Base-by-base conservation (phyloP, 2,888 invertebrate genomes). In the Cheilosia vulpina region DNA sequence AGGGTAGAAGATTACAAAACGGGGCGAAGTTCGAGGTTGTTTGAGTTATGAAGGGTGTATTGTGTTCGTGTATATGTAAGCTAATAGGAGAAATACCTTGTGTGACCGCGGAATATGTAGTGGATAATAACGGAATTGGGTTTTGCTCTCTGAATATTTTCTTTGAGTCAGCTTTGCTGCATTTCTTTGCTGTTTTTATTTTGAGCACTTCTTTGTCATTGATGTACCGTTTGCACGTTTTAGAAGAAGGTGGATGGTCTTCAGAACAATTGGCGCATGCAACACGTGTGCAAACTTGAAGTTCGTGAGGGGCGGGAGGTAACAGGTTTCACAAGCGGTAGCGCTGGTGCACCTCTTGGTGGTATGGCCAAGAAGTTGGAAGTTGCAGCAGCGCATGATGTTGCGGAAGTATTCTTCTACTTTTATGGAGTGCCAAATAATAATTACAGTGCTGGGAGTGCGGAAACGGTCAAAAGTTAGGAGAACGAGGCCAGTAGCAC, bases 381-480 rank as follows among this genome's bases (percentile, higher is more conserved):
- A 65, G 2, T 63, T 45, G 19, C 21, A 53, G 13, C 72, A 62
- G 7, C 52, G 52, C 43, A 62, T 72, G 5, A 43, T 31, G 11
- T 71, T 62, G 5, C n/a, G n/a, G n/a, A n/a, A n/a, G 58, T 60
- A 68, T 53, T 58, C 58, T 43, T 43, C 21, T 15, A 50, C 50
- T 66, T 58, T 57, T 4, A 27, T 17, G 1, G 55, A 66, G 31
- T 75, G 27, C 50, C 38, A 68, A 7, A 52, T 58, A 21, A 76
- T 15, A 17, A 41, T 52, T 1, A 76, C 66, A 1, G 31, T 45
- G 5, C 43, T 41, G 0, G 76, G 68, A 4, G 66, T 58, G 5
- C 58, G 58, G 58, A 66, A 76, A 4, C 27, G 27, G n/a, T 75
- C 65, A n/a, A 66, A 66, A 3, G 65, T 66, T 6, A 75, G 27